Conservation (phyloP, 1,140 invertebrate genomes). For the Drosophila pectinifera region DNA sequence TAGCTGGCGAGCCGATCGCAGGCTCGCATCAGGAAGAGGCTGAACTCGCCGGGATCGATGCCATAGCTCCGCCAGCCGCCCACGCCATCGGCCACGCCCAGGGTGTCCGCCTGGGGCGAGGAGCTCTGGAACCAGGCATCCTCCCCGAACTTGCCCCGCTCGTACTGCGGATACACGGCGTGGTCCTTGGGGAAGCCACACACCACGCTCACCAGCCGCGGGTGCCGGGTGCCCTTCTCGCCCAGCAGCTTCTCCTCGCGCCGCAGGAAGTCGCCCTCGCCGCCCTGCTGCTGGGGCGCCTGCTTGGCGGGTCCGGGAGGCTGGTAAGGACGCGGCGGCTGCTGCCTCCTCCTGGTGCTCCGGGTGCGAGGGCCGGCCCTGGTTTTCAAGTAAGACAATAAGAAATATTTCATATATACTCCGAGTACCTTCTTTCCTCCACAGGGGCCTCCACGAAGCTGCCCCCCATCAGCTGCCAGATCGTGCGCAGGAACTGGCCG, state of each 20-base stretch:
- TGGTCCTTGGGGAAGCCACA: slow-evolving; percentile 63
- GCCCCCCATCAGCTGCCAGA: slow-evolving; percentile 1
- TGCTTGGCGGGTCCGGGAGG: too few relatives aligned
- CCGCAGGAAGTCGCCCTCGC: slow-evolving; percentile 4
- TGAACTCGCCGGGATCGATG: slow-evolving; percentile 62
- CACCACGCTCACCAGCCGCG: slow-evolving; percentile 44
- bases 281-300: background rate
- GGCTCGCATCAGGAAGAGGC: slow-evolving; percentile 54
- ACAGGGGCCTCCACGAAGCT: background rate
- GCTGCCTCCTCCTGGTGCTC: background rate
- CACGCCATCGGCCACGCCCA: slow-evolving; percentile 71
- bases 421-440: background rate
- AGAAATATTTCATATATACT: background rate
- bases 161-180: slow-evolving; percentile 8
- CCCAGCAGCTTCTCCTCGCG: background rate
- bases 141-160: slow-evolving; percentile 55
- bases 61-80: slow-evolving; percentile 57
- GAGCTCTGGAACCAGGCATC: slow-evolving; percentile 62
- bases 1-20: slow-evolving; percentile 36
- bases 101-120: slow-evolving; percentile 2
- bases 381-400: background rate
- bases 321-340: background rate
- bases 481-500: background rate
- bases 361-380: background rate
- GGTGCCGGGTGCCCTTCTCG: background rate